Conservation (phyloP, 2,113 vertebrate genomes). For the Sclerurus mexicanus region DNA sequence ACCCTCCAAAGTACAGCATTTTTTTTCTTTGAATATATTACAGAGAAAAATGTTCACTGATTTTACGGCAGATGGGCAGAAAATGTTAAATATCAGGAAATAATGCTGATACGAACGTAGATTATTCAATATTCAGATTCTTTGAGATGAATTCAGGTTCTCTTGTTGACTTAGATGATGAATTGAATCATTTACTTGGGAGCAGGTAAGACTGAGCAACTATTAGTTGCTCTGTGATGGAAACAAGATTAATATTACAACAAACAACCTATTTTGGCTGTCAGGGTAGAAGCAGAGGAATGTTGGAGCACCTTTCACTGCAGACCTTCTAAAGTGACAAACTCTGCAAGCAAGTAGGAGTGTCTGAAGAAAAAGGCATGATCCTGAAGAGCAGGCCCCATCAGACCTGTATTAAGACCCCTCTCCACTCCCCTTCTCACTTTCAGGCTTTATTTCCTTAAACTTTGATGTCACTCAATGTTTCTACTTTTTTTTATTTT, state of each 20-base stretch:
- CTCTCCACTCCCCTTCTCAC: not conserved
- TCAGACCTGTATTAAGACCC: not conserved
- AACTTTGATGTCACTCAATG: not conserved
- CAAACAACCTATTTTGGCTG: not conserved
- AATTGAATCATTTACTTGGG: not conserved
- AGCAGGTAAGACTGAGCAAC: not conserved
- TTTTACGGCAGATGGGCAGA: not conserved
- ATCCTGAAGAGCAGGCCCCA: not conserved
- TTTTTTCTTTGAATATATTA: not conserved
- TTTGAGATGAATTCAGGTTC: not conserved
- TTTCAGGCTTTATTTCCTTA: constrained; percentile 27
- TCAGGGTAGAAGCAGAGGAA: not conserved
- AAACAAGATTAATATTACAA: constrained; percentile 4
- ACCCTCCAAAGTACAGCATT: not conserved
- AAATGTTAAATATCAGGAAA: not conserved
- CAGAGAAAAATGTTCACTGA: not conserved
- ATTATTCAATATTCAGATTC: not conserved
- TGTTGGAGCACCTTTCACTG: not conserved
- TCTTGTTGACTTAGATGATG: not conserved
- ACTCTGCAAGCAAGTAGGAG: not conserved
- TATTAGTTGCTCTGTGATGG: not conserved
- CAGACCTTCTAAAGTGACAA: not conserved
- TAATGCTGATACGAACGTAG: not conserved
- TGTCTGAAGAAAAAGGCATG: not conserved
- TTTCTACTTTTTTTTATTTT: not conserved